A percentile compares a stretch with the other conserved stretches of the same genome.
These are phyloP conservation scores for Onychostoma macrolepis DNA, from an alignment of 2,113 vertebrate genomes.

Conservation along the genomic window DNA sequence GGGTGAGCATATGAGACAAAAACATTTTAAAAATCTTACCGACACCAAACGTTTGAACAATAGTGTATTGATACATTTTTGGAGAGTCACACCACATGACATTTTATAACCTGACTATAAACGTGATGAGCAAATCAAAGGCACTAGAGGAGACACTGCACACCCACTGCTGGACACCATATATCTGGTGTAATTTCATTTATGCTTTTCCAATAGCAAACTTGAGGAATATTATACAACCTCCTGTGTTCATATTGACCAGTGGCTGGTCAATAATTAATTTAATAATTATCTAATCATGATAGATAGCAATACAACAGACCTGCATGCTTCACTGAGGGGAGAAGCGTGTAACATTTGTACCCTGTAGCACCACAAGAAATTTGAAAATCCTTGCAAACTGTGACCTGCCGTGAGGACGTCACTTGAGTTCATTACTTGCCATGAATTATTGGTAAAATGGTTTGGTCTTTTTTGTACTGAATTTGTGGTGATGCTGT, in stretches of 20 bases:
- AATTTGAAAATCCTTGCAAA: constrained; percentile 42
- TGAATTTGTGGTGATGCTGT: constrained; percentile 65
- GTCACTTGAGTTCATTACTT: constrained; percentile 27
- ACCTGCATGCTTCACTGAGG: constrained; percentile 67
- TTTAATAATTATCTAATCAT: constrained; percentile 72
- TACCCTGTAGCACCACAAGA: constrained; percentile 70
- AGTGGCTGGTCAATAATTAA: constrained; percentile 70
- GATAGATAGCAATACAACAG: constrained; percentile 66
- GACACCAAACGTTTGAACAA: not conserved
- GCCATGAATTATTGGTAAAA: not conserved
- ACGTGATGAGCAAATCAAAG: not conserved
- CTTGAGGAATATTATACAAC: not conserved
- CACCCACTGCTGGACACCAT: constrained; percentile 56
- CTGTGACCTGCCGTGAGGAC: constrained; percentile 24
- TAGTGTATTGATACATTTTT: not conserved
- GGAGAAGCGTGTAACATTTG: constrained; percentile 75
- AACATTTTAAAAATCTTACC: not conserved
- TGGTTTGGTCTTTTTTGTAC: constrained; percentile 39
- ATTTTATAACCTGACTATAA: not conserved
- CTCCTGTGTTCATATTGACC: constrained; percentile 64
- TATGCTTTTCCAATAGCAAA: not conserved
- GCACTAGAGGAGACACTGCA: not conserved
- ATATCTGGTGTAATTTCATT: constrained; percentile 10
- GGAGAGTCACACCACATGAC: not conserved
- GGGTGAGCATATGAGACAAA: not conserved